Evolutionary conservation across 2,888 invertebrate species (phyloP), one percentile per base, ranked within the genome.

Genomic region (Lithophane socia): DNA sequence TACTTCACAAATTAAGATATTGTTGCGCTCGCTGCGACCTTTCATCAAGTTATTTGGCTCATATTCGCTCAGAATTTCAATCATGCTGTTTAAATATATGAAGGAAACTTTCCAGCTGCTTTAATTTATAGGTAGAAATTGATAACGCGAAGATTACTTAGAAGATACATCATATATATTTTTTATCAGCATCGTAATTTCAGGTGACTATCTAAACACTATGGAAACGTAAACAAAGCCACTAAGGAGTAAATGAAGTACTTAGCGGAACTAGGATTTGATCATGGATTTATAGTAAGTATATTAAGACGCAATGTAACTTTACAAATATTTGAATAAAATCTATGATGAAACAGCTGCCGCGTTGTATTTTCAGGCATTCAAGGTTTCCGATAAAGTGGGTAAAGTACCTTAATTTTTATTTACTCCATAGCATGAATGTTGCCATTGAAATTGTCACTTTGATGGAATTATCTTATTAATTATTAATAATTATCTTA

Each of bases 101-200:
- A 54, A 47, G 42, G 12, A 56, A 58, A 73, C 29, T 80, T 52
- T 65, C 13, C 73, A 44, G 49, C 44, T 37, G 16, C 3, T 44
- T 72, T 52, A 42, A 72, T 56, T 73, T 56, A 58, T 44, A 49
- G 8, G 16, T n/a, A 42, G 21, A 8, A 13, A 47, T 52, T 76
- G 78, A 67, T 78, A 77, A 56, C 29, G 54, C 24, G 29, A 8
- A 63, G 80, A 64, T 77, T 64, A 64, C 18, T 64, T 49, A 56
- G 2, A 63, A 80, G 54, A 80, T 80, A 77, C 37, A 37, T 49
- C 42, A 44, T 58, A 44, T 42, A 64, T 73, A 64, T 64, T 49
- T 63, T 77, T 80, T 74, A 78, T 65, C 74, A 65, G n/a, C 56
- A n/a, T 80, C 81, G 52, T 58, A 73, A 58, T 65, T 80, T 78